Conservation (phyloP, 1,140 invertebrate species). For the Anagrus nilaparvatae region DNA sequence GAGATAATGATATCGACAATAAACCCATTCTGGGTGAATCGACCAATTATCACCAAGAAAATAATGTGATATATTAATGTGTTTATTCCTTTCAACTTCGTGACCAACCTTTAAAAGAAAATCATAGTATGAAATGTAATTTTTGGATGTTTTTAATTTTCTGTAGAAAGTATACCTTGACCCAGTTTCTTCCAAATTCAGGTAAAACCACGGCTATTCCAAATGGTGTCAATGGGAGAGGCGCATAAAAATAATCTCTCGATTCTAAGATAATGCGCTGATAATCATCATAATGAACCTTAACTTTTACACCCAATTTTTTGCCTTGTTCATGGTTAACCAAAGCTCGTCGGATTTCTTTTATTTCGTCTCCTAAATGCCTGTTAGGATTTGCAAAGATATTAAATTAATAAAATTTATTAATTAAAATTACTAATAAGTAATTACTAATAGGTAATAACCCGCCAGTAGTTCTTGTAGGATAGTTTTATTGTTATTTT, state of each 20-base stretch:
- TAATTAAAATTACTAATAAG: constrained; percentile 3
- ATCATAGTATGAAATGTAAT: too few species aligned
- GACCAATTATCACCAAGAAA: constrained; percentile 65
- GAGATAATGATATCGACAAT: constrained; percentile 78
- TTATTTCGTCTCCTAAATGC: constrained; percentile 37
- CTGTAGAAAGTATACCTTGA: constrained; percentile 40
- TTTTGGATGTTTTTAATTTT: too few species aligned
- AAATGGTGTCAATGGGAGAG: constrained; percentile 75
- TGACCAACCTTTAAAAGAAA: constrained; percentile 46
- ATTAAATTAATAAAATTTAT: neutral
- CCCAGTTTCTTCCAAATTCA: constrained; percentile 66
- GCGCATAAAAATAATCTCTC: constrained; percentile 76
- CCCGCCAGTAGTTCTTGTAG: too few species aligned
- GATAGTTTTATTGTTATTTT: too few species aligned
- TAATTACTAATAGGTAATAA: too few species aligned
- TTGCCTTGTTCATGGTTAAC: constrained; percentile 59
- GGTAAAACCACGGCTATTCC: constrained; percentile 74
- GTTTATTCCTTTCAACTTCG: constrained; percentile 54
- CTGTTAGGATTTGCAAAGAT: constrained; percentile 13
- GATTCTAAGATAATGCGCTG: constrained; percentile 68
- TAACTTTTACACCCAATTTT: constrained; percentile 57
- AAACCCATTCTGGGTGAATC: constrained; percentile 82
- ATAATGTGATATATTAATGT: constrained; percentile 54
- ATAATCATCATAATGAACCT: constrained; percentile 73
- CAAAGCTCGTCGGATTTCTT: constrained; percentile 57